Evolutionary conservation across 2,113 vertebrate species (phyloP), one percentile per base, ranked within the genome.

Genomic region (Rissa tridactyla): DNA sequence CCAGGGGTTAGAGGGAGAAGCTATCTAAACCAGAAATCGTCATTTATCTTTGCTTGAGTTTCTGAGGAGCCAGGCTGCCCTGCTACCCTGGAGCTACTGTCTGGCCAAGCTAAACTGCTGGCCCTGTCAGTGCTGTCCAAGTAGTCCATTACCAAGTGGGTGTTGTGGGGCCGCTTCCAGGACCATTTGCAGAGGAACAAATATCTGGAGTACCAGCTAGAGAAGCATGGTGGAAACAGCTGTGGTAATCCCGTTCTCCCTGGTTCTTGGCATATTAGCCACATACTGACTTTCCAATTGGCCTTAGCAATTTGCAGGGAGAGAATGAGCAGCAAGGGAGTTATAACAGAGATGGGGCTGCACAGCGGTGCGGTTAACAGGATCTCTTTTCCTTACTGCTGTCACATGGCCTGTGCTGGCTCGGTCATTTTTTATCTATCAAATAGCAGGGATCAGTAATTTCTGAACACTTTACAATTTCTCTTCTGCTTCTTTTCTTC

Each of bases 351-450:
- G 21, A 16, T 38, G 34, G 17, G 13, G 40, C 80, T 88, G 70
- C 61, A 62, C 61, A 86, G 80, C 30, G 57, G 38, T 57, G 77
- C 49, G 89, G 57, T 72, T 92, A 62, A 89, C 46, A 83, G 57
- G 18, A 47, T 85, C 44, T 88, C 36, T 90, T 78, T 61, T 71
- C 36, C 27, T 87, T 46, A 76, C 61, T 36, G 52, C 34, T 65
- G 8, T 72, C 61, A 51, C 0, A 0, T 72, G 36, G 46, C 27
- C 22, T 76, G 0, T 70, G 60, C 55, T 82, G 55, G 12, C 32
- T 66, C 11, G 11, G 61, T 62, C 47, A 29, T 55, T 55, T 36
- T 70, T 95, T 49, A 64, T 58, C 17, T 78, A 8, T 51, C 36
- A 34, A 25, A 86, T 29, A 75, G 34, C 8, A 62, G 27, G 69